Conservation (phyloP, 1,140 invertebrate genomes). For the Mylabris phalerata region DNA sequence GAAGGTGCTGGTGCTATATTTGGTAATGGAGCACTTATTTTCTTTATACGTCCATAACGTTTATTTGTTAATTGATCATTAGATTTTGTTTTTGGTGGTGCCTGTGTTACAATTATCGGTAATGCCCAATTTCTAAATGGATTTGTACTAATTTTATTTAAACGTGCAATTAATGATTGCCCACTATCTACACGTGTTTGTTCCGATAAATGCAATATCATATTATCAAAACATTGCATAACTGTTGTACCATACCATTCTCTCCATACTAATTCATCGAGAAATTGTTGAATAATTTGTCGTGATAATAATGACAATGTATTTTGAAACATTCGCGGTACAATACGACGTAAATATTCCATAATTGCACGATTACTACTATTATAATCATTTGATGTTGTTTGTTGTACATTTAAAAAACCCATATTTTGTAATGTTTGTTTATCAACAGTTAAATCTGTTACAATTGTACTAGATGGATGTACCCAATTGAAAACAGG, state of each 20-base stretch:
- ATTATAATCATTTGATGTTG: conserved; percentile 53
- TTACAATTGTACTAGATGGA: conserved; percentile 66
- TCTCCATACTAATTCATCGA: conserved; percentile 69
- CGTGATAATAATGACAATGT: conserved; percentile 73
- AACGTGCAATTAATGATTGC: conserved; percentile 42
- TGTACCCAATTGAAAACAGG: conserved; percentile 71
- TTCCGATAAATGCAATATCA: conserved; percentile 69
- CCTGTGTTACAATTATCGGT: conserved; percentile 13
- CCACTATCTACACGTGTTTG: conserved; percentile 60
- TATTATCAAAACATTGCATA: conserved; percentile 72
- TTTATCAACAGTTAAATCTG: conserved; percentile 77
- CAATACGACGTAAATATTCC: conserved; percentile 77
- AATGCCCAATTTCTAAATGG: conserved; percentile 72
- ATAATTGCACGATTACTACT: conserved; percentile 72
- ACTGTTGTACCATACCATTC: conserved; percentile 68
- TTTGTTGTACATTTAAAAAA: conserved; percentile 66
- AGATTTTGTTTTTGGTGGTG: conserved; percentile 5
- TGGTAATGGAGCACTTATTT: neutral
- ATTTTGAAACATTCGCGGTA: conserved; percentile 86
- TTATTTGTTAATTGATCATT: neutral
- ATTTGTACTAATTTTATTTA: conserved; percentile 52
- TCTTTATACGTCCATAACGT: neutral
- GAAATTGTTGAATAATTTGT: conserved; percentile 81
- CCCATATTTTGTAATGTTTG: conserved; percentile 67
- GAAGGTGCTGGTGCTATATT: neutral